Conservation (phyloP, 1,140 invertebrate genomes). For the Wiebesia pumilae region DNA sequence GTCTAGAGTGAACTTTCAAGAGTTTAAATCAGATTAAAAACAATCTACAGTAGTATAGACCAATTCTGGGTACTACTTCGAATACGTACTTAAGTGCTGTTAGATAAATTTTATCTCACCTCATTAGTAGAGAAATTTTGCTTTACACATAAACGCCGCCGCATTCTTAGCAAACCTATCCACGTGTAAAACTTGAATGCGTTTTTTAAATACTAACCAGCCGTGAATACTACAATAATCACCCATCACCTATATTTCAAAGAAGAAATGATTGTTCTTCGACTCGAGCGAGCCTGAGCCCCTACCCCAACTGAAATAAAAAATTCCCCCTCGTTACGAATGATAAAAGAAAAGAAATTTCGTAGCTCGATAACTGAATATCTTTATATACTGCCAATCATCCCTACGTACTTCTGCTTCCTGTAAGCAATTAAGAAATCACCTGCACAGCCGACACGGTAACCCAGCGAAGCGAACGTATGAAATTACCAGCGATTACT, state of each 20-base stretch:
- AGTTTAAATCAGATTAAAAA: too few relatives aligned
- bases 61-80: conserved; percentile 22
- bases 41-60: background rate
- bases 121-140: too few relatives aligned
- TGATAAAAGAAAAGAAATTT: conserved; percentile 18
- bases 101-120: too few relatives aligned
- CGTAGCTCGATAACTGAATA: background rate
- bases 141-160: too few relatives aligned
- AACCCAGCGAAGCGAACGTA: conserved; percentile 42
- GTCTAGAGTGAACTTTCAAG: too few relatives aligned
- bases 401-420: background rate
- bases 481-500: conserved; percentile 1
- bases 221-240: too few relatives aligned
- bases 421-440: conserved; percentile 33
- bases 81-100: background rate
- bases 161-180: too few relatives aligned
- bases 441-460: background rate
- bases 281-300: too few relatives aligned
- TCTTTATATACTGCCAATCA: background rate
- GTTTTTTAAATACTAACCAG: too few relatives aligned
- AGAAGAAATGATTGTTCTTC: too few relatives aligned
- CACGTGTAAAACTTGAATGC: too few relatives aligned
- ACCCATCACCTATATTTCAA: too few relatives aligned
- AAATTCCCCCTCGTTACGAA: background rate
- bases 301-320: background rate